Evolutionary conservation across 2,113 vertebrate genomes (phyloP).

Genomic region (Columbina picui): DNA sequence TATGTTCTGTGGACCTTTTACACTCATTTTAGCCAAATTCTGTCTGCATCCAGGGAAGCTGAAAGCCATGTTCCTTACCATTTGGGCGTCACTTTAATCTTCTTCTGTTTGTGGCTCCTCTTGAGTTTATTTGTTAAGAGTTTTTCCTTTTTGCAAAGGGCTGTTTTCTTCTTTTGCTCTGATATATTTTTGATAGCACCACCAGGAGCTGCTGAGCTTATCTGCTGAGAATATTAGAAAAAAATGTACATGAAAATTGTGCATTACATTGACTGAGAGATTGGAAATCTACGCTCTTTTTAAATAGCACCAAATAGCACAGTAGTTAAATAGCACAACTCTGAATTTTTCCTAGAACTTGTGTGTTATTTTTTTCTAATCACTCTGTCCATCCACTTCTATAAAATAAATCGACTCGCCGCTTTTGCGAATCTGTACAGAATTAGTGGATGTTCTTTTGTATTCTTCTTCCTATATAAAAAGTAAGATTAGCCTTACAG

Average conservation of each 20-base stretch:
- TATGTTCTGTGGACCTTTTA: background rate
- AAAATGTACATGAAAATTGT: background rate
- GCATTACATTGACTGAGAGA: background rate
- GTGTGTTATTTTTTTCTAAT: background rate
- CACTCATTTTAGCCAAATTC: background rate
- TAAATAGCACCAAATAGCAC: background rate
- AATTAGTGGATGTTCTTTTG: background rate
- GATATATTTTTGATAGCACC: constrained; percentile 11
- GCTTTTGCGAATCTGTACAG: background rate
- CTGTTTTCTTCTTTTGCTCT: constrained; percentile 48
- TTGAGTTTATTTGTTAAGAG: constrained; percentile 21
- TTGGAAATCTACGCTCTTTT: background rate
- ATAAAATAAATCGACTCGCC: background rate
- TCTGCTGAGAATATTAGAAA: constrained; percentile 49
- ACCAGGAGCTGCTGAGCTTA: constrained; percentile 15
- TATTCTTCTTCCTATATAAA: background rate
- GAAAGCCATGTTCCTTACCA: constrained; percentile 58
- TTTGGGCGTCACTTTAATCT: constrained; percentile 49
- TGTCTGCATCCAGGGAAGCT: background rate
- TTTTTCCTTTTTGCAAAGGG: constrained; percentile 45
- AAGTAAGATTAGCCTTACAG: background rate
- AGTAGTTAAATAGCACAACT: background rate
- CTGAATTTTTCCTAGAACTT: background rate
- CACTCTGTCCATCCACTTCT: background rate
- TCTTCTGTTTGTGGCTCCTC: constrained; percentile 65